Base-by-base conservation (phyloP, 2,797 vertebrate species). In the Ispidina lecontei region DNA sequence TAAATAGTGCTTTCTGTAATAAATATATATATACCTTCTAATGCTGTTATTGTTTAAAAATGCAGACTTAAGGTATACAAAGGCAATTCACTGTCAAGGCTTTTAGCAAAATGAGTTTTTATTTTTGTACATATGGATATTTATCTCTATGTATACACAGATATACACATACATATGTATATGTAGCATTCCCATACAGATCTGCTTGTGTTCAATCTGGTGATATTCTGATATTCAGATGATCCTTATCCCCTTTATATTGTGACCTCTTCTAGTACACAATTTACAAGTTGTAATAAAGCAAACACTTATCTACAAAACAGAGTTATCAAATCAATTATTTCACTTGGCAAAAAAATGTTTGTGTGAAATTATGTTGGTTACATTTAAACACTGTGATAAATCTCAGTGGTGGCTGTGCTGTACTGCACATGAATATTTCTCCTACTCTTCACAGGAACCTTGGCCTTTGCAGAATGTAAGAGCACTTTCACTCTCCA, bases 301-400 rank as follows among this genome's bases (percentile, higher is more conserved):
- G 25, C 28, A 51, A 85, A 44, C 20, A 59, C 60, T 93, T 80
- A 47, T 92, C 71, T 94, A 94, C 89, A 82, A 93, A 93, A 92
- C 26, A 74, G 62, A 95, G 68, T 91, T 93, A 93, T 84, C 91
- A 94, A 95, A 89, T 87, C 69, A 95, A 65, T 93, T 94, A 65
- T 93, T 90, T 89, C 72, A 90, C 65, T 94, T 87, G 91, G 78
- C 84, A 94, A 93, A 89, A 93, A 96, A 94, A 89, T 82, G 75
- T 95, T 96, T 92, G 90, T 88, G 91, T 92, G 92, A 95, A 96
- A 95, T 95, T 94, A 96, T 91, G 79, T 93, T 93, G 89, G 89
- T 95, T 95, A 94, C 93, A 72, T 96, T 92, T 94, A 94, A 93
- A 89, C 67, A 78, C 67, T 93, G 90, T 78, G 93, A 91, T 93